Percentiles rank a stretch among this genome's conserved stretches.
phyloP scores from a whole-genome alignment of 2,113 vertebrate genomes.

The Silurus glanis region DNA sequence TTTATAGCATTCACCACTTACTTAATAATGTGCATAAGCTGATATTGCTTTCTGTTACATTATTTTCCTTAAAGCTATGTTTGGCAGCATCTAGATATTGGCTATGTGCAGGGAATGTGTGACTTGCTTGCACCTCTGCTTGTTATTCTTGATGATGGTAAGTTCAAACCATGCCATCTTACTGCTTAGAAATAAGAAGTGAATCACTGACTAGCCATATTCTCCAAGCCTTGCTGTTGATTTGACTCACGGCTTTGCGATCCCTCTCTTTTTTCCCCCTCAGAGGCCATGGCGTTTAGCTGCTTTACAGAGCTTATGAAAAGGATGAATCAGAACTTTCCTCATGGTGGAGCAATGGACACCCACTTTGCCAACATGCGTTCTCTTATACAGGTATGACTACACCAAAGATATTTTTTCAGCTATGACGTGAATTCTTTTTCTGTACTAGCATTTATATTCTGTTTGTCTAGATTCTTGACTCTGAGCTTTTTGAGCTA shows the following conservation, averaged over 20 bases:
- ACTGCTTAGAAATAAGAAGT: conserved; percentile 26
- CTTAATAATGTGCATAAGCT: not conserved
- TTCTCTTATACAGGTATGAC: conserved; percentile 90
- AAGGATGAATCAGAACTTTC: conserved; percentile 98
- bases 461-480: conserved; percentile 81
- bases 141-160: conserved; percentile 94
- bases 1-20: not conserved
- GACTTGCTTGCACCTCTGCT: conserved; percentile 93
- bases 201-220: not conserved
- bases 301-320: conserved; percentile 98
- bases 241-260: not conserved
- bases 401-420: not conserved
- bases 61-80: conserved; percentile 78
- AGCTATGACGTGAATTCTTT: not conserved
- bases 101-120: conserved; percentile 98
- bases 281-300: conserved; percentile 95
- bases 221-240: not conserved
- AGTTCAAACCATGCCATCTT: conserved; percentile 56
- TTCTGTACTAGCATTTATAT: not conserved
- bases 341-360: conserved; percentile 96
- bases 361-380: conserved; percentile 98
- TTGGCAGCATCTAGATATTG: conserved; percentile 94
- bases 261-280: conserved; percentile 24
- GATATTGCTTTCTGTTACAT: not conserved
- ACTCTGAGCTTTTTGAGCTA: conserved; percentile 95